Percentiles rank a stretch among this genome's conserved stretches.
These are phyloP conservation scores for Pituophis catenifer DNA, from an alignment of 2,113 vertebrate genomes.

Conservation along the genomic window DNA sequence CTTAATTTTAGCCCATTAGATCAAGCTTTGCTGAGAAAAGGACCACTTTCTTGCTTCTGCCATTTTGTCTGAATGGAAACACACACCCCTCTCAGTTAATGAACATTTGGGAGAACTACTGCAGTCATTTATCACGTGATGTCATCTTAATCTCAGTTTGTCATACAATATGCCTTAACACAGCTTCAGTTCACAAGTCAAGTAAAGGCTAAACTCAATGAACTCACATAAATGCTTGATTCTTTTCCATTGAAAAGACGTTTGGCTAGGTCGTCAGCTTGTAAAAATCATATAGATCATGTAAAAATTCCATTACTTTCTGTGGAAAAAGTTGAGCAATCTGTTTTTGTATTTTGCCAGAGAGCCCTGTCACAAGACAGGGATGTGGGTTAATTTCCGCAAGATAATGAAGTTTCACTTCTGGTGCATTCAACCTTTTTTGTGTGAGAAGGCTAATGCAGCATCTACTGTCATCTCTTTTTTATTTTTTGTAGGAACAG, in stretches of 20 bases:
- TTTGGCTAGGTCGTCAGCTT: neutral
- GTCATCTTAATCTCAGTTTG: neutral
- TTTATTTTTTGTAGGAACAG: slow-evolving; percentile 73
- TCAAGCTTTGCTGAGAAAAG: neutral
- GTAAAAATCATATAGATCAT: neutral
- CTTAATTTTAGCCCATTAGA: neutral
- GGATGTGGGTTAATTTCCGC: neutral
- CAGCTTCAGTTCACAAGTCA: neutral
- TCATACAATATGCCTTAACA: neutral
- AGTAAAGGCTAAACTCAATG: neutral
- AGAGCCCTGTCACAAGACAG: neutral
- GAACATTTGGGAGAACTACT: neutral
- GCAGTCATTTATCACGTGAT: neutral
- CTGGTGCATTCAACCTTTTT: neutral
- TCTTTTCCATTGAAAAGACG: neutral
- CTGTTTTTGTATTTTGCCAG: neutral
- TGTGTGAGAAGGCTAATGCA: neutral
- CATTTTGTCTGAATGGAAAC: neutral
- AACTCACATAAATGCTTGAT: neutral
- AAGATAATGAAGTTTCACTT: neutral
- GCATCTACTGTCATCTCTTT: neutral
- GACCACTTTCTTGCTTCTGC: neutral
- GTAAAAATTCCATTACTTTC: neutral
- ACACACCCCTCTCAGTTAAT: too few species aligned
- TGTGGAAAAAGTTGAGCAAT: neutral